Base-by-base conservation (phyloP, 2,888 invertebrate species). In the Meteorus colon region DNA sequence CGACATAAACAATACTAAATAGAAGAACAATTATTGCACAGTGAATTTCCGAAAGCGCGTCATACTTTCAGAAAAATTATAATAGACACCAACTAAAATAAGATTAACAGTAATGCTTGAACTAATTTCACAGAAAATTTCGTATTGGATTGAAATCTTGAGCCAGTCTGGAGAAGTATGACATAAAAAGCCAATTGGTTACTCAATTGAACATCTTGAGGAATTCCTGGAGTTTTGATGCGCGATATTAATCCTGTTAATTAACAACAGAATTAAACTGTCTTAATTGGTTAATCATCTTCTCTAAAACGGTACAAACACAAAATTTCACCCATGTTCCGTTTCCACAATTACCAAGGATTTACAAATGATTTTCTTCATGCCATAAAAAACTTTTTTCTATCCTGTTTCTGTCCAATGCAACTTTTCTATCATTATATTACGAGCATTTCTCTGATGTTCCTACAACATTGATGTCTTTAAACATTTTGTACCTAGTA, bases 221-320 rank as follows among this genome's bases (percentile, higher is more conserved):
- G 29, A 65, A 75, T 75, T 75, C 65, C 29, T 62, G 41, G 48
- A 65, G 51, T 70, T 75, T 70, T 70, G 34, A 70, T 55, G 27
- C 70, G 41, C 24, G 45, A 69, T 65, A 70, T 75, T 75, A 75
- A 75, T 75, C 65, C 70, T 70, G 63, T 75, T 75, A 75, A 75
- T 75, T 75, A 63, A 51, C 48, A 48, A 27, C 34, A 41, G 41
- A 41, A 68, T 75, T 70, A 29, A 74, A 55, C 69, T 29, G 34
- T 69, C 55, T 69, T 55, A 55, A 69, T 69, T 69, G 55, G 55
- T 59, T 69, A 24, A 69, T 55, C 8, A 69, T 69, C 34, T 31
- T 69, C 59, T 69, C n/a, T 55, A n/a, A 34, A 51, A 69, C 19
- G 19, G 2, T 55, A 8, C 5, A 8, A n/a, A 55, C 24, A 55